Evolutionary conservation across 2,888 invertebrate species (phyloP).

Genomic region (Cantharis rustica): DNA sequence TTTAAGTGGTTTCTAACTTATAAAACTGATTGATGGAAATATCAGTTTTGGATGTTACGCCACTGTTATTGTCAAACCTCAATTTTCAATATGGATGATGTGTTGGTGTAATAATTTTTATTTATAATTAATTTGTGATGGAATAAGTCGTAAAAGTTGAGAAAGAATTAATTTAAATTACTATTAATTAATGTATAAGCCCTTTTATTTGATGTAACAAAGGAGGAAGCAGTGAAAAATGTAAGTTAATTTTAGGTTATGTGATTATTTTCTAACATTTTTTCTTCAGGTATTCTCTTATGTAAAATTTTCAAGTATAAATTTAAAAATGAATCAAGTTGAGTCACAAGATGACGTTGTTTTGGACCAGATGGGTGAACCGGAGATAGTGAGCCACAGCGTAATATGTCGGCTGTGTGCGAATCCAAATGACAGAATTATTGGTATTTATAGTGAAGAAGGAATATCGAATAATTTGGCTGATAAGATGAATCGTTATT

Average conservation of each 20-base stretch:
- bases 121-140: not conserved
- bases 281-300: not conserved
- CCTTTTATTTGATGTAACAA: not conserved
- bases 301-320: not conserved
- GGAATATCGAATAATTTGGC: constrained; percentile 64
- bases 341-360: constrained; percentile 10
- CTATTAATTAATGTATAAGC: not conserved
- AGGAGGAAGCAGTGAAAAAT: not conserved
- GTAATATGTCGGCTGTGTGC: constrained; percentile 37
- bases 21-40: too few relatives aligned
- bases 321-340: not conserved
- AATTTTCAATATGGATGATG: not conserved
- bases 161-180: not conserved
- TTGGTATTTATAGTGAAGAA: constrained; percentile 68
- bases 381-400: constrained; percentile 9
- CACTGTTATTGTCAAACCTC: not conserved
- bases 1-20: too few relatives aligned
- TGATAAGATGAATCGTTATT: constrained; percentile 66
- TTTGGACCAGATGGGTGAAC: constrained; percentile 14
- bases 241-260: not conserved
- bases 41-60: not conserved
- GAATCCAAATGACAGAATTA: constrained; percentile 43
- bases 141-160: not conserved
- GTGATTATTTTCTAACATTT: not conserved
- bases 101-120: not conserved